These are phyloP conservation scores for Spilarctia lutea DNA, from an alignment of 2,888 invertebrate species.

Conservation along the genomic window DNA sequence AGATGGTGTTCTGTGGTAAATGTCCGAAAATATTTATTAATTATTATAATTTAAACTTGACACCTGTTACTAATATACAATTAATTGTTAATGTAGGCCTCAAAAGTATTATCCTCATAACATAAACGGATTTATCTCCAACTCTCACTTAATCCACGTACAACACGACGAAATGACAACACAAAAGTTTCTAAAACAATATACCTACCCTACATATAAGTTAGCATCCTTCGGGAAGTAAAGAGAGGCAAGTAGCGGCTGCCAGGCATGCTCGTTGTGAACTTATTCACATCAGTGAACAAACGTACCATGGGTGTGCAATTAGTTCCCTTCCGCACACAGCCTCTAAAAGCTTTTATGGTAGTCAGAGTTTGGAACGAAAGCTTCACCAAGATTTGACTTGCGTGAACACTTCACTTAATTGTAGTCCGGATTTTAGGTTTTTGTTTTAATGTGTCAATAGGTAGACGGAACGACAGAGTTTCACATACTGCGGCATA, in stretches of 20 bases:
- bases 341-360: constrained; percentile 64
- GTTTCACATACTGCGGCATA: background rate
- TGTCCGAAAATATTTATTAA: no score
- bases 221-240: constrained; percentile 32
- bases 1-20: no score
- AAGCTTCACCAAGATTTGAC: constrained; percentile 52
- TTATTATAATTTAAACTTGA: no score
- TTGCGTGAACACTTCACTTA: constrained; percentile 23
- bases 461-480: background rate
- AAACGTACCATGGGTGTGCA: constrained; percentile 72
- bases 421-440: constrained; percentile 5
- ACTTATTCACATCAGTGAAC: constrained; percentile 71
- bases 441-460: background rate
- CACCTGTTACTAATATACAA: no score
- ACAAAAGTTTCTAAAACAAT: constrained; percentile 4
- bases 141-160: background rate
- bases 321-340: constrained; percentile 73
- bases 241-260: constrained; percentile 27
- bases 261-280: constrained; percentile 55
- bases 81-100: background rate
- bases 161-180: background rate
- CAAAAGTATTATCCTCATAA: background rate
- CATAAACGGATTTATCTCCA: background rate
- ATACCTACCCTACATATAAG: constrained; percentile 20
- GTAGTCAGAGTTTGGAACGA: constrained; percentile 59